Evolutionary conservation across 2,888 invertebrate species (phyloP), one percentile per base, ranked within the genome.

Genomic region (Heliconius erato): DNA sequence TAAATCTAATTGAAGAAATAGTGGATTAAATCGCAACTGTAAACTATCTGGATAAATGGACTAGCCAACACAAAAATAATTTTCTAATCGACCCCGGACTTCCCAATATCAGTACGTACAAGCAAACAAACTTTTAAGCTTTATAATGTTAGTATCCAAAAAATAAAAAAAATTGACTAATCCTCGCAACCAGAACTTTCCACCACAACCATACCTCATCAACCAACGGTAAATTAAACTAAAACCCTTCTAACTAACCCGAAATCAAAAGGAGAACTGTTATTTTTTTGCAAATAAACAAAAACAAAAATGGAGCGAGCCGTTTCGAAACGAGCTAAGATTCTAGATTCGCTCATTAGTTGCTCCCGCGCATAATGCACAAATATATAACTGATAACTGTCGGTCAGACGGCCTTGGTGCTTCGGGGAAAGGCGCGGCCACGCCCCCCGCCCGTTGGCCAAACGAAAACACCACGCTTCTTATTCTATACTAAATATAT

Each of bases 371-470:
- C 79, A 82, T 81, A 84, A 54, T 84, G 84, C 82, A 82, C 82
- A 81, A 80, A 82, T 74, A 5, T 77, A 71, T 71, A 82, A 32
- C 79, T 79, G 82, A 79, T 81, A 79, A 67, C 74, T 69, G 79
- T 78, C 79, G 74, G 63, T 69, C 84, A 93, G 91, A 91, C 91
- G 91, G 87, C 91, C 93, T 91, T 92, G 92, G 86, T 88, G 90
- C 88, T 92, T 92, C 92, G 91, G 88, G 89, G 91, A 91, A 91
- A 89, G 89, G 89, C 88, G 87, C 91, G 89, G 91, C 91, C 91
- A 89, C 89, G 88, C 90, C 89, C 91, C 86, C 85, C 83, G 76
- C 83, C 72, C 84, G 84, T 82, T 76, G 82, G 67, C 67, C 78
- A 67, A 78, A 78, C 32, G 67, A 67, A 78, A 78, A 78, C 67